Evolutionary conservation across 2,113 vertebrate species (phyloP).

Genomic region (Ctenodactylus gundi): DNA sequence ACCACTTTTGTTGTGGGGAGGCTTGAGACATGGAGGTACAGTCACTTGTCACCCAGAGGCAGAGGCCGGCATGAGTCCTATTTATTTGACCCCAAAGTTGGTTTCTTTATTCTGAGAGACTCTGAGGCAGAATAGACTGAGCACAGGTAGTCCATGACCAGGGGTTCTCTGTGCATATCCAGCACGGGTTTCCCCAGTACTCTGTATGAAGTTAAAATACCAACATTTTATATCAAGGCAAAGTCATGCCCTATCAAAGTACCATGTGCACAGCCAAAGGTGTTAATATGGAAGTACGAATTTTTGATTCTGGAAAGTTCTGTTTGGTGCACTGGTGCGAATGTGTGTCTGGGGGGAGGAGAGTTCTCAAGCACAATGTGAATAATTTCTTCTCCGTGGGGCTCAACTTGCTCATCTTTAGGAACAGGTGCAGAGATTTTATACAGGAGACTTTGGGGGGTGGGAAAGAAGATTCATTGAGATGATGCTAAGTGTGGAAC

Average conservation of each 20-base stretch:
- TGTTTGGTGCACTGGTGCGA: no score
- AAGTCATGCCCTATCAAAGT: no score
- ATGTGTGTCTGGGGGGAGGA: not conserved
- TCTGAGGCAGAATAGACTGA: not conserved
- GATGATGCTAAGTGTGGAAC: not conserved
- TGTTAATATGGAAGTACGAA: not conserved
- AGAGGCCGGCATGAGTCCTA: not conserved
- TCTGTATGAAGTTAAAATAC: no score
- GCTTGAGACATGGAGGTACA: not conserved
- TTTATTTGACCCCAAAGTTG: not conserved
- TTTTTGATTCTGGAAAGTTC: slow-evolving; percentile 10
- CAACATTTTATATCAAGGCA: not conserved
- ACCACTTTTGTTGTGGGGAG: not conserved
- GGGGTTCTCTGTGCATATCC: not conserved
- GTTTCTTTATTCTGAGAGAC: not conserved
- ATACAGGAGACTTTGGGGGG: not conserved
- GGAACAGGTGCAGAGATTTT: not conserved
- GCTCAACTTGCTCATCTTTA: not conserved
- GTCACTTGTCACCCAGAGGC: not conserved
- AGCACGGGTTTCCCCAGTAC: not conserved
- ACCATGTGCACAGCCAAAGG: not conserved
- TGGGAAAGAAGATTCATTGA: not conserved
- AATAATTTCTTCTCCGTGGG: not conserved
- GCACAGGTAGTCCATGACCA: not conserved
- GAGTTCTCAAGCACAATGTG: not conserved